Base-by-base conservation (phyloP, 2,888 invertebrate species). In the Caenorhabditis sp. region DNA sequence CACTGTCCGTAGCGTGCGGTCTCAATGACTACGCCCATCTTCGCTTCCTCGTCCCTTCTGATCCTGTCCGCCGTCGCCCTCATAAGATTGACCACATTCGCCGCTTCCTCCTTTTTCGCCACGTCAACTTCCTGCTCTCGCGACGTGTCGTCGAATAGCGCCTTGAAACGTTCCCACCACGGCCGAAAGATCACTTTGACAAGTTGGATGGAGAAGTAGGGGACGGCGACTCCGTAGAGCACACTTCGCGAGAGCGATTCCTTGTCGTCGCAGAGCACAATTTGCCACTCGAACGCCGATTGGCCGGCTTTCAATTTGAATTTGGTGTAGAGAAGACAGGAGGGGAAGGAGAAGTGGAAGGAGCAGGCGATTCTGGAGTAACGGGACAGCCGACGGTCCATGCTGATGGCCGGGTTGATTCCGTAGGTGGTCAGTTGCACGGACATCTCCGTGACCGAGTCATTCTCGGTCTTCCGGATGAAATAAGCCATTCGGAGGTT, bases 21-120 rank as follows among this genome's bases (percentile, higher is more conserved):
- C 0, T 93, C 90, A 76, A 99, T 94, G 48, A 98, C 92, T 32
- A 99, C 91, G 0, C 98, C 98, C 78, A 92, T 92, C 83, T 93
- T 94, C 32, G 92, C 92, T 83, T 93, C 93, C 90, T 99, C 98
- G 17, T 94, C 94, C 0, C 92, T 92, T 65, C 93, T 91, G 80
- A 94, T 94, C 79, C 96, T 92, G 35, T 93, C 93, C 87, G 95
- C 95, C 0, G 95, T 94, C 76, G 94, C 95, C 84, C 93, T 92
- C 97, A 99, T 97, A 52, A 99, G 90, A 78, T 95, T 77, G n/a
- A 82, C 78, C 20, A 87, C 83, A 17, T 75, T 72, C 26, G 53
- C 71, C 13, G 87, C 81, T 41, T 87, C 87, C 50, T 87, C 87
- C 48, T 83, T 83, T 48, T 85, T 83, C n/a, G 80, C 78, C 24